Percentiles rank a stretch among this genome's conserved stretches.
These are phyloP conservation scores for Upupa epops DNA, from an alignment of 2,113 vertebrate genomes.

Conservation along the genomic window DNA sequence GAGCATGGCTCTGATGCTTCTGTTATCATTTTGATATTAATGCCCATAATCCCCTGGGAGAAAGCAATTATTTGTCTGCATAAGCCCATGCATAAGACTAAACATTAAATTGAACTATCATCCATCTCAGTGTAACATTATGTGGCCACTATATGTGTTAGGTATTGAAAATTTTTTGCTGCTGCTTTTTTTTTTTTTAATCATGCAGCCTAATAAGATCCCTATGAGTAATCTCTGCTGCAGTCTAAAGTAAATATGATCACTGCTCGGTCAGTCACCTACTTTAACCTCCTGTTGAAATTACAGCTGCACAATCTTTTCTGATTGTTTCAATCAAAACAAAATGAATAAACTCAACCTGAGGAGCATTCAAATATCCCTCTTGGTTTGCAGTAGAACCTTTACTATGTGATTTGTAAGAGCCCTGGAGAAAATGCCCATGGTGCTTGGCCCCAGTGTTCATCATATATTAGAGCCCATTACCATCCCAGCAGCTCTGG, in stretches of 20 bases:
- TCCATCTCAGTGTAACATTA: slow-evolving; percentile 60
- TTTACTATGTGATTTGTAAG: slow-evolving; percentile 74
- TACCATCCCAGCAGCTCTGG: slow-evolving; percentile 49
- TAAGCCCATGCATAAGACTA: slow-evolving; percentile 65
- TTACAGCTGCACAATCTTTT: slow-evolving; percentile 68
- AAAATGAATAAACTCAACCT: slow-evolving; percentile 53
- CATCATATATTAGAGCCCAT: slow-evolving; percentile 75
- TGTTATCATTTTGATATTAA: slow-evolving; percentile 74
- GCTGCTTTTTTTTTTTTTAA: slow-evolving; percentile 67
- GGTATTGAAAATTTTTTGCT: slow-evolving; percentile 69
- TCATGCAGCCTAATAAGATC: slow-evolving; percentile 75
- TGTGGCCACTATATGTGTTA: slow-evolving; percentile 37
- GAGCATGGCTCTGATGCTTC: slow-evolving; percentile 40
- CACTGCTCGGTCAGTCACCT: slow-evolving; percentile 70
- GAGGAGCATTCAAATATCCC: slow-evolving; percentile 74
- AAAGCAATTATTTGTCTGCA: slow-evolving; percentile 68
- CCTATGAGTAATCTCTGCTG: slow-evolving; percentile 67
- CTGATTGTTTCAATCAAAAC: slow-evolving; percentile 79
- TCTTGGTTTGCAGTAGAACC: slow-evolving; percentile 70
- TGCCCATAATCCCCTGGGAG: slow-evolving; percentile 63
- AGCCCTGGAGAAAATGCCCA: slow-evolving; percentile 77
- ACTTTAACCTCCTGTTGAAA: slow-evolving; percentile 75
- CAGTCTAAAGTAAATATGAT: slow-evolving; percentile 67
- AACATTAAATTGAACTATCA: slow-evolving; percentile 70
- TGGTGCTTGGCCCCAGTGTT: slow-evolving; percentile 69